A percentile compares a stretch with the other conserved stretches of the same genome.
Conservation (phyloP, 1,140 invertebrate species). For the Papilio machaon region DNA sequence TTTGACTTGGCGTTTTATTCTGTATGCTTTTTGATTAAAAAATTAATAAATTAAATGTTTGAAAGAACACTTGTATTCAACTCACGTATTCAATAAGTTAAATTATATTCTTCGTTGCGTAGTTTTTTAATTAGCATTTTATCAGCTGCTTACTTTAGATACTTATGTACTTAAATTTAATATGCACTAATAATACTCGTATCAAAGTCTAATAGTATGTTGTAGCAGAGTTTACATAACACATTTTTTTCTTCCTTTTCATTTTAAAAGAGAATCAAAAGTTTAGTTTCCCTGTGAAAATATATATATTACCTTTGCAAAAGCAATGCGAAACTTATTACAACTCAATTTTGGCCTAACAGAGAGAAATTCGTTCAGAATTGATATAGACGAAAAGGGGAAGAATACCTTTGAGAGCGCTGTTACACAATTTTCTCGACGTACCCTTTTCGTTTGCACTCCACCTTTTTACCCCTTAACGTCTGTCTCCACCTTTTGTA, state of each 20-base stretch:
- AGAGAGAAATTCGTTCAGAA: conserved; percentile 20
- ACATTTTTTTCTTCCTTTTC: too few relatives aligned
- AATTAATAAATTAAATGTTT: not conserved
- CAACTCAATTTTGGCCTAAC: conserved; percentile 15
- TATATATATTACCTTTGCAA: not conserved
- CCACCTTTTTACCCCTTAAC: conserved; percentile 14
- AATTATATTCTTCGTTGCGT: too few relatives aligned
- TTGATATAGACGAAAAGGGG: conserved; percentile 1
- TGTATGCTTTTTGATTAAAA: not conserved
- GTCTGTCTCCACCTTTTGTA: conserved; percentile 19
- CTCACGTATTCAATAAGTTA: not conserved
- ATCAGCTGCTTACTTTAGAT: too few relatives aligned
- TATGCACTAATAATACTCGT: too few relatives aligned
- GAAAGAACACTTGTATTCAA: not conserved
- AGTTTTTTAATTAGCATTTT: too few relatives aligned
- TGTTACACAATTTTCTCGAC: conserved; percentile 21
- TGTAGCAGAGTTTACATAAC: too few relatives aligned
- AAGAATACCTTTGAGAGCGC: conserved; percentile 23
- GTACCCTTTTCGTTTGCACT: conserved; percentile 5
- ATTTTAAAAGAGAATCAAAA: too few relatives aligned
- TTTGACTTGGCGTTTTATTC: not conserved
- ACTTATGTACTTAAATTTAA: too few relatives aligned
- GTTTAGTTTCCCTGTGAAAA: too few relatives aligned
- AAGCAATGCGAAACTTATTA: conserved; percentile 13
- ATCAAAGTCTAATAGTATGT: not conserved